phyloP scores from a whole-genome alignment of 1,140 invertebrate genomes.

The Bursaphelenchus mucronatus region DNA sequence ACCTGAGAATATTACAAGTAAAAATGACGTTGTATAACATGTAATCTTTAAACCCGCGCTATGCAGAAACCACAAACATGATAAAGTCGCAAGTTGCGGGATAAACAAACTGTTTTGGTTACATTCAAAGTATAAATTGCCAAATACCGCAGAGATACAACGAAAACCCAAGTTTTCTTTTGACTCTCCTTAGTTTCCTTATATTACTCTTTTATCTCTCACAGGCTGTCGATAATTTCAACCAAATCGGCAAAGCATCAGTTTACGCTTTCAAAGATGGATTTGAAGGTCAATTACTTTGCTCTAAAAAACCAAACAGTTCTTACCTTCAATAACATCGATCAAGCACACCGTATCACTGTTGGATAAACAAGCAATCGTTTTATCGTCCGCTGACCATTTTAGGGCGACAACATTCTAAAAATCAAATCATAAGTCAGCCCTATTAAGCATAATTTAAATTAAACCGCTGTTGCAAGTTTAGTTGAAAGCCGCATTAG shows the following conservation, averaged over 20 bases:
- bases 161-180: not conserved
- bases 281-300: not conserved
- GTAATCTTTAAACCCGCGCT: too few relatives aligned
- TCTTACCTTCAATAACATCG: conserved; percentile 16
- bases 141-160: not conserved
- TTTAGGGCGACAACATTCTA: conserved; percentile 28
- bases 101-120: too few relatives aligned
- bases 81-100: too few relatives aligned
- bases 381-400: conserved; percentile 30
- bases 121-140: not conserved
- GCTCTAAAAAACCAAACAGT: not conserved
- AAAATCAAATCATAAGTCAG: not conserved
- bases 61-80: not conserved
- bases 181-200: too few relatives aligned
- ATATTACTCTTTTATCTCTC: too few relatives aligned
- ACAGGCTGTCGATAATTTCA: too few relatives aligned
- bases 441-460: not conserved
- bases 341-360: conserved; percentile 23
- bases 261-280: not conserved
- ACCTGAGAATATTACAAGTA: not conserved
- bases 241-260: too few relatives aligned
- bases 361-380: conserved; percentile 28
- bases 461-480: not conserved
- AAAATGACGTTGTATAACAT: conserved; percentile 1
- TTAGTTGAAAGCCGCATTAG: too few relatives aligned